These are phyloP conservation scores for Ganaspis sp. DNA, from an alignment of 1,140 invertebrate species.

Conservation along the genomic window DNA sequence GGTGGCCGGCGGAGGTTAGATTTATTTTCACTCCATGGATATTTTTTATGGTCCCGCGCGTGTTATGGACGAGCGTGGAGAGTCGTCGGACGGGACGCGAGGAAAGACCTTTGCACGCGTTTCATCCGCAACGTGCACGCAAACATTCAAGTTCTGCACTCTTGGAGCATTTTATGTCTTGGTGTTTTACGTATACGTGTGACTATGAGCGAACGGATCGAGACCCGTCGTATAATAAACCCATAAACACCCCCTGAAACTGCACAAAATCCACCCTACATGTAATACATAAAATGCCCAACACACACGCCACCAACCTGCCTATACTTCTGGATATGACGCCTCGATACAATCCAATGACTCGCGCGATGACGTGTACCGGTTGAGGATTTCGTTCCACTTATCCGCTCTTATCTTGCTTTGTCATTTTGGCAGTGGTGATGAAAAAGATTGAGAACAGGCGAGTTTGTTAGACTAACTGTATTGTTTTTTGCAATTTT, in stretches of 20 bases:
- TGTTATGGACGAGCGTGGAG: conserved; percentile 55
- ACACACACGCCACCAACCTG: conserved; percentile 46
- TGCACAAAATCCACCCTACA: conserved; percentile 54
- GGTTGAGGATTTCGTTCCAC: not conserved
- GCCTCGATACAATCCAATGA: conserved; percentile 54
- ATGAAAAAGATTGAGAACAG: no score
- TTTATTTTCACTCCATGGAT: conserved; percentile 75
- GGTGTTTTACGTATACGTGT: conserved; percentile 43
- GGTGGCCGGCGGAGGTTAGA: conserved; percentile 64
- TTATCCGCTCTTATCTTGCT: not conserved
- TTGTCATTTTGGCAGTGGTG: no score
- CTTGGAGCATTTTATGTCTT: conserved; percentile 43
- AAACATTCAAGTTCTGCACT: conserved; percentile 43
- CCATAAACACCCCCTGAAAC: conserved; percentile 74
- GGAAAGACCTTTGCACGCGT: conserved; percentile 61
- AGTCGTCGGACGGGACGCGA: conserved; percentile 48
- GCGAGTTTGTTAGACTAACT: no score
- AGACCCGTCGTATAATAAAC: conserved; percentile 73
- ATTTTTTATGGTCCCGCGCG: conserved; percentile 69
- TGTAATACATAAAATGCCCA: conserved; percentile 67
- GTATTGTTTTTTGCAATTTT: no score
- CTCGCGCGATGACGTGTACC: not conserved
- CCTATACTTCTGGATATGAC: conserved; percentile 19
- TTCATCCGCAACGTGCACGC: conserved; percentile 48
- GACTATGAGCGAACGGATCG: conserved; percentile 56